Base-by-base conservation (phyloP, 2,888 invertebrate species). In the Melitaea athalia region DNA sequence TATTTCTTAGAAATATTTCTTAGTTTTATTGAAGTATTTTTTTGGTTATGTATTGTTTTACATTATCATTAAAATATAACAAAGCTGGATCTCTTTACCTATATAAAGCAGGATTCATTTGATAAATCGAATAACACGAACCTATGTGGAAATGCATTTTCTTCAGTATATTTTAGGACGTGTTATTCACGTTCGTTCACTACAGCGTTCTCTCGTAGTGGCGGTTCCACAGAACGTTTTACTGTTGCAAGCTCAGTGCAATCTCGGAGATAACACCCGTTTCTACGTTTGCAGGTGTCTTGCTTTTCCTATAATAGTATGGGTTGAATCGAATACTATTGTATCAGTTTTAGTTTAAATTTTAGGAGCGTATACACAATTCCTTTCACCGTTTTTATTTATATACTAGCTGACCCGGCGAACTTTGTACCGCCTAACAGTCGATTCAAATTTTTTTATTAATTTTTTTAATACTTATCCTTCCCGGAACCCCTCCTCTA, bases 201-300 rank as follows among this genome's bases (percentile, higher is more conserved):
- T 52, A 31, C 24, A 38, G 38, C 38, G 38, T 38, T 38, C 8
- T 38, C 38, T 38, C 5, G 31, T 52, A 17, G 52, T 12, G 24
- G 24, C 52, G 52, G 52, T 52, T 52, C 31, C 52, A 12, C 24
- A 17, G 8, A 50, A 50, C 50, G 50, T 50, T 50, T 50, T 50
- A 50, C 43, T 53, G 45, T 45, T 55, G 31, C 55, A 63, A 63
- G 55, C 55, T 63, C 55, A 45, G 33, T 43, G 31, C 31, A 63
- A 63, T 55, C 63, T 63, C 31, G 12, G 38, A 55, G 31, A 55
- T 63, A 63, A 55, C 53, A 52, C 63, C 55, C 31, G 12, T 15
- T 31, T 43, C 63, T 63, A 33, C 53, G 43, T 45, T 31, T 45
- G 31, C 45, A 45, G 33, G 53, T 45, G 53, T 52, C 52, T 52